Evolutionary conservation across 2,113 vertebrate species (phyloP).

Genomic region (Nesogale talazaci): DNA sequence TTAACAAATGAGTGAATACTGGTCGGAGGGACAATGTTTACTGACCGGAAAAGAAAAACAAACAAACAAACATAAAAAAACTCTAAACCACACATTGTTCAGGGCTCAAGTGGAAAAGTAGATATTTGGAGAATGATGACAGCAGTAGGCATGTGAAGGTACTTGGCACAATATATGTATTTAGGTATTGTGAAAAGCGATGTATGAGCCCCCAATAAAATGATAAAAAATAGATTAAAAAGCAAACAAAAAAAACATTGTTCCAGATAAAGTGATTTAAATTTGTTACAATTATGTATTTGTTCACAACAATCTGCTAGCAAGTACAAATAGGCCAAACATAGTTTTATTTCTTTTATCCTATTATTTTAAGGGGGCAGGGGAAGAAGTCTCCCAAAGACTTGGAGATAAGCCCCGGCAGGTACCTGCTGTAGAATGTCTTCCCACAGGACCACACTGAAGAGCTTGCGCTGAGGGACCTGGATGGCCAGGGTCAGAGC

Average conservation of each 20-base stretch:
- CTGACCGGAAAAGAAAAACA: too few species aligned
- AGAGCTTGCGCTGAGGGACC: conserved; percentile 88
- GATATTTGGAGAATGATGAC: too few species aligned
- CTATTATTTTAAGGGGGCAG: not conserved
- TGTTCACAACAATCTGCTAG: not conserved
- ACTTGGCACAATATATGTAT: too few species aligned
- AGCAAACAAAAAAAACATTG: not conserved
- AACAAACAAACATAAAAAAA: too few species aligned
- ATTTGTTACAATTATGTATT: not conserved
- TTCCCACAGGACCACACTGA: conserved; percentile 86
- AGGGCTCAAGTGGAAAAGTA: too few species aligned
- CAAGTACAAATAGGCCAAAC: not conserved
- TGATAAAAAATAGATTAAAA: too few species aligned
- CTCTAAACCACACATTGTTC: too few species aligned
- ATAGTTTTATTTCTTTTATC: not conserved
- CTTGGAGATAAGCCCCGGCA: not conserved
- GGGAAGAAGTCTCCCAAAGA: not conserved
- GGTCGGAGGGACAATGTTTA: not conserved
- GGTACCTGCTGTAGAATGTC: conserved; percentile 88
- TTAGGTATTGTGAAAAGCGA: too few species aligned
- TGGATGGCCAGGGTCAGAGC: conserved; percentile 87
- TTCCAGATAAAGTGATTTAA: not conserved
- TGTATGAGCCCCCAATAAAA: too few species aligned
- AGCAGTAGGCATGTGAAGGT: too few species aligned
- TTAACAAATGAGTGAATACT: not conserved